Evolutionary conservation across 2,113 vertebrate species (phyloP).

Genomic region (Platycercus adscitus): DNA sequence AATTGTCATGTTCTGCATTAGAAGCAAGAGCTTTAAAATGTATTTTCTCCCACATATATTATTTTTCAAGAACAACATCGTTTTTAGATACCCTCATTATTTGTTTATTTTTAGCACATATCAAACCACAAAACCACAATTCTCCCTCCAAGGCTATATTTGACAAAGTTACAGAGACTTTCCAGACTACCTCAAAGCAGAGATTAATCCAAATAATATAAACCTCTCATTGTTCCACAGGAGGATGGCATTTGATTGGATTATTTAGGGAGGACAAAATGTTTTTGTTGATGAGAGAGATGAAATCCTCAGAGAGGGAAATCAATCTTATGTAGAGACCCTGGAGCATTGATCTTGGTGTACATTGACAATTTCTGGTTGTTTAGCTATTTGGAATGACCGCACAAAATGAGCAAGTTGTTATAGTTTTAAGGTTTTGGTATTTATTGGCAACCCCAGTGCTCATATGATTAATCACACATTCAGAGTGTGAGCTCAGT

Average conservation of each 20-base stretch:
- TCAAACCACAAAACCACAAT: neutral
- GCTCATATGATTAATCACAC: constrained; percentile 90
- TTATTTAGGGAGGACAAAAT: constrained; percentile 87
- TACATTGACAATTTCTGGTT: constrained; percentile 84
- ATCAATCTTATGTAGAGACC: constrained; percentile 84
- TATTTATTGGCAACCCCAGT: constrained; percentile 84
- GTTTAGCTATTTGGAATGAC: constrained; percentile 83
- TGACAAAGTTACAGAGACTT: constrained; percentile 34
- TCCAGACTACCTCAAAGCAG: constrained; percentile 12
- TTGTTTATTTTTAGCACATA: constrained; percentile 35
- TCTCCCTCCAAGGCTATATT: constrained; percentile 7
- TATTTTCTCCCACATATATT: neutral
- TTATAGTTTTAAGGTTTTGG: constrained; percentile 81
- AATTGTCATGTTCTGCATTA: neutral
- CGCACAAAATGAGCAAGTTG: constrained; percentile 82
- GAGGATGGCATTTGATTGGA: constrained; percentile 79
- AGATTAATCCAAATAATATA: constrained; percentile 52
- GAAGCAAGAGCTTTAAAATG: neutral
- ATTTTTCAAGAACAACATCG: constrained; percentile 20
- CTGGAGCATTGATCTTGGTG: constrained; percentile 82
- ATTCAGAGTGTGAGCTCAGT: constrained; percentile 79
- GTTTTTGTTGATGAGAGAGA: constrained; percentile 87
- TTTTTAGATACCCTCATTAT: neutral
- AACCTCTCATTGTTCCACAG: constrained; percentile 40
- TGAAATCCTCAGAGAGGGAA: constrained; percentile 87